Conservation (phyloP, 2,113 vertebrate species). For the Silurus glanis region DNA sequence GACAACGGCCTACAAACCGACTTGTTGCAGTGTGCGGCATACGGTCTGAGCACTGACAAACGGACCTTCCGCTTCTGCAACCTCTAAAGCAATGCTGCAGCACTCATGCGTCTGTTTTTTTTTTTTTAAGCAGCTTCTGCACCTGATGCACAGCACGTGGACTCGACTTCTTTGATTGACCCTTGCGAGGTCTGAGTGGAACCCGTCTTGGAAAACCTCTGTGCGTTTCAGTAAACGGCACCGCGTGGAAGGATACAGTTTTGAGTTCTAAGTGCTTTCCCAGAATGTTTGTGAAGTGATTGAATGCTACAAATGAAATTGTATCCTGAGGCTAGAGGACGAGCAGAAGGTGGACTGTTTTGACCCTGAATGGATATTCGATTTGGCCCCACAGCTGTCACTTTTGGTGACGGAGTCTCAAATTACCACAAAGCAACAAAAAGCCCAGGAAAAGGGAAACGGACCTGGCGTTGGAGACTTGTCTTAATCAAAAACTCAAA, state of each 20-base stretch:
- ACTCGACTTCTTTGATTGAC: too few species aligned
- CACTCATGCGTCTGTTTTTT: too few species aligned
- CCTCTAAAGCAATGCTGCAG: too few species aligned
- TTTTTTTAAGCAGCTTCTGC: too few species aligned
- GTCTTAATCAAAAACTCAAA: neutral
- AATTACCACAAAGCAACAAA: neutral
- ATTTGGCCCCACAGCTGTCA: neutral
- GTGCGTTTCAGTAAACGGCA: too few species aligned
- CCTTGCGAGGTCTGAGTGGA: too few species aligned
- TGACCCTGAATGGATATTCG: neutral
- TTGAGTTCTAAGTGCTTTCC: neutral
- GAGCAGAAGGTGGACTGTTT: neutral
- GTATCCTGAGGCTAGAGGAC: neutral
- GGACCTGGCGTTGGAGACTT: slow-evolving; percentile 17
- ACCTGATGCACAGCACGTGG: too few species aligned
- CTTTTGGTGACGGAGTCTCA: neutral
- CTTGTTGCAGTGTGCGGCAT: too few species aligned
- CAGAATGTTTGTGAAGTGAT: neutral
- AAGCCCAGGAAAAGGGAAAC: neutral
- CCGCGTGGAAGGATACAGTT: neutral
- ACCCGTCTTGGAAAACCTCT: too few species aligned
- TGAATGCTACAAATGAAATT: neutral
- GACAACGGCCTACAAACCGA: too few species aligned
- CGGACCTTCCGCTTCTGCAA: too few species aligned
- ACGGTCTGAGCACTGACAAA: too few species aligned